A percentile compares a stretch with the other conserved stretches of the same genome.
These are phyloP conservation scores for Mesembrinibis cayennensis DNA, from an alignment of 2,113 vertebrate species.

Conservation along the genomic window DNA sequence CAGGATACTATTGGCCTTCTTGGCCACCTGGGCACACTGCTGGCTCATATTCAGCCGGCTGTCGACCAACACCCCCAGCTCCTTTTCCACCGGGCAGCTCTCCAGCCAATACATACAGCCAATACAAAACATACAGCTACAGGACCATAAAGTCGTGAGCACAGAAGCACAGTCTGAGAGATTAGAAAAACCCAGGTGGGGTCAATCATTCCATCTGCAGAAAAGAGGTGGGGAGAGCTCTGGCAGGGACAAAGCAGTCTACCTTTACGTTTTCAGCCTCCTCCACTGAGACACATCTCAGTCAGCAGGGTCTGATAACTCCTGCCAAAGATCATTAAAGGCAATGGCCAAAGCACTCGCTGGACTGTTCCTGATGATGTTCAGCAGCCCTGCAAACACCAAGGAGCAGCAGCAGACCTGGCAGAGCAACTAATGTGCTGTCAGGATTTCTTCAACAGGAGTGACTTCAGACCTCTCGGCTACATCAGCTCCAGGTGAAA, in stretches of 20 bases:
- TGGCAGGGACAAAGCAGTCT: neutral
- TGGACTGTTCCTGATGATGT: neutral
- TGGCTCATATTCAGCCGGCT: too few relatives aligned
- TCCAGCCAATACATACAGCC: too few relatives aligned
- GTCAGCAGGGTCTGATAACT: neutral
- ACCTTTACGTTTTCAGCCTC: neutral
- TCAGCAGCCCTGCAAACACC: neutral
- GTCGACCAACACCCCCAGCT: too few relatives aligned
- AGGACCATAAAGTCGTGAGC: neutral
- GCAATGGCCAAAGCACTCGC: neutral
- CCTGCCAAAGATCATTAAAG: neutral
- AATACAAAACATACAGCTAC: neutral
- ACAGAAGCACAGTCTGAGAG: neutral
- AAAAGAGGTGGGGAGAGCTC: neutral
- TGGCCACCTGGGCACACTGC: too few relatives aligned
- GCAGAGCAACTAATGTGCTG: neutral
- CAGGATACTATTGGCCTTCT: too few relatives aligned
- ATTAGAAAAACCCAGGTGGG: neutral
- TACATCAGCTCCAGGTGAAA: neutral
- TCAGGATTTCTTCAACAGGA: neutral
- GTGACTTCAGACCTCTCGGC: neutral
- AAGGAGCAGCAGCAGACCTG: fast-evolving
- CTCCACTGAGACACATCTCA: neutral
- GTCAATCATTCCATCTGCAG: neutral
- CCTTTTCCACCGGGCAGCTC: too few relatives aligned